phyloP scores from a whole-genome alignment of 2,888 invertebrate species.

The Amorpha juglandis region DNA sequence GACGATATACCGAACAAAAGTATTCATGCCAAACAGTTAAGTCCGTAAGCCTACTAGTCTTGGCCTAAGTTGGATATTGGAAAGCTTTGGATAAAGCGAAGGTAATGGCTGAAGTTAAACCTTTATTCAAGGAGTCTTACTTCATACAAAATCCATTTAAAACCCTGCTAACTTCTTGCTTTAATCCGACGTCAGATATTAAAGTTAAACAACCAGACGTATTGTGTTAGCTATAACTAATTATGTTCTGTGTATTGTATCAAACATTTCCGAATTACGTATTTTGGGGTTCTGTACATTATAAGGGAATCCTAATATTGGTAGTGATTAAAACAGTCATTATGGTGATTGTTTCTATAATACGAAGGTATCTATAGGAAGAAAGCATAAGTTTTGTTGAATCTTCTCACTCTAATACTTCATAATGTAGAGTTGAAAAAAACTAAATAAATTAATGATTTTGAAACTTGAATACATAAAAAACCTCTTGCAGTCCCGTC shows the following conservation, averaged over 20 bases:
- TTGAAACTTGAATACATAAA: no score
- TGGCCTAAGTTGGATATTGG: conserved; percentile 23
- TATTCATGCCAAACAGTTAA: conserved; percentile 10
- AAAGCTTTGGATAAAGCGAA: conserved; percentile 9
- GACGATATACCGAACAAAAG: neutral
- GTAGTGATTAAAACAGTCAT: neutral
- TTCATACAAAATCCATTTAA: conserved; percentile 10
- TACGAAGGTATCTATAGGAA: no score
- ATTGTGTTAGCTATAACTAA: neutral
- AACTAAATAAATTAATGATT: no score
- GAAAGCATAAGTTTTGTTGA: no score
- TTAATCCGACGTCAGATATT: conserved; percentile 42
- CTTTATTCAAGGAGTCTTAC: conserved; percentile 8
- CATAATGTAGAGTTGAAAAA: no score
- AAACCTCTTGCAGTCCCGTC: no score
- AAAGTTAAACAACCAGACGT: neutral
- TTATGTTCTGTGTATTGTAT: neutral
- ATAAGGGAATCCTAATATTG: neutral
- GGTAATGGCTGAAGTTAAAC: conserved; percentile 17
- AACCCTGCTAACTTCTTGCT: neutral
- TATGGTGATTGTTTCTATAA: neutral
- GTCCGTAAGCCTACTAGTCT: conserved; percentile 5
- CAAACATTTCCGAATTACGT: neutral
- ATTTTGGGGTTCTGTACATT: neutral
- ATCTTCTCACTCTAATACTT: no score